These are phyloP conservation scores for Turdus rufiventris DNA, from an alignment of 2,113 vertebrate genomes.

Conservation along the genomic window DNA sequence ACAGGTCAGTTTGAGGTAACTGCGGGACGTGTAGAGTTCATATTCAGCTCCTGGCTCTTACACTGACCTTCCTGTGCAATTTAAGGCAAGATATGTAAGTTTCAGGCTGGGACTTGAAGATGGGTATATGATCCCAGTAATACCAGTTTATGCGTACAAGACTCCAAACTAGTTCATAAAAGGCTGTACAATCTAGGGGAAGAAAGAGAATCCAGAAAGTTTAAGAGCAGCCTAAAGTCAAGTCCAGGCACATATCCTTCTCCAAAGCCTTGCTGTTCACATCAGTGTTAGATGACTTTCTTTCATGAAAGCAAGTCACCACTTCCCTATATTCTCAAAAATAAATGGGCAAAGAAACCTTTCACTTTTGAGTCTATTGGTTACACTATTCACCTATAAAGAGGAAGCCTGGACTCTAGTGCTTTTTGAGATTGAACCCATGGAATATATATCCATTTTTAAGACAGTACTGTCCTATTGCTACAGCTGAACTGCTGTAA, in stretches of 20 bases:
- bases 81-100: neutral
- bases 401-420: neutral
- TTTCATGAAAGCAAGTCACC: neutral
- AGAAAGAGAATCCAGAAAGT: neutral
- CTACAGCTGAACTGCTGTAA: neutral
- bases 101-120: neutral
- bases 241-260: neutral
- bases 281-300: neutral
- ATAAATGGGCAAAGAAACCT: fast-evolving
- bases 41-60: neutral
- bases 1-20: neutral
- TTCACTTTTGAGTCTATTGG: neutral
- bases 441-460: neutral
- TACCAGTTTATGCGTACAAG: neutral
- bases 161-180: neutral
- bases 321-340: neutral
- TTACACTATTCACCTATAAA: neutral
- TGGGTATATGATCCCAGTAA: neutral
- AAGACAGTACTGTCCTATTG: neutral
- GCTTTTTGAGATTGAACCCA: neutral
- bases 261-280: neutral
- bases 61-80: neutral
- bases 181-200: fast-evolving
- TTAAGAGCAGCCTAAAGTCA: neutral
- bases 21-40: neutral